Base-by-base conservation (phyloP, 2,888 invertebrate species). In the Neoascia interrupta region DNA sequence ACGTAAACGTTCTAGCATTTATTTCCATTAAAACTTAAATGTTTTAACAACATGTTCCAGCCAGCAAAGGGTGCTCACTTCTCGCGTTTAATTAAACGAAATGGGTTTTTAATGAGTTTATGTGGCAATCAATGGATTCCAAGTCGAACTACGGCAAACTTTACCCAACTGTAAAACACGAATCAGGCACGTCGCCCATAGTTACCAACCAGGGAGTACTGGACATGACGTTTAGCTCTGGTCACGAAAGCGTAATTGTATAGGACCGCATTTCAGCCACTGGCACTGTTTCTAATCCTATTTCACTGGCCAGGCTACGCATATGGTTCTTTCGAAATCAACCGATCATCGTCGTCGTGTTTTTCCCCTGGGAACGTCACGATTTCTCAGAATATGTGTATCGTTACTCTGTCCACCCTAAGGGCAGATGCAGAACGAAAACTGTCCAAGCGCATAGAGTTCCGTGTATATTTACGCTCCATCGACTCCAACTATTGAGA, bases 181-280 rank as follows among this genome's bases (percentile, higher is more conserved):
- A 11, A 19, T 41, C 19, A 19, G 19, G 19, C 10, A 19, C 54
- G 54, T 37, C 39, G 15, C 53, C 19, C 28, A n/a, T n/a, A n/a
- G n/a, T n/a, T n/a, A n/a, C n/a, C 39, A 43, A 47, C 53, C 37
- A 53, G 13, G 36, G 49, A 75, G n/a, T n/a, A n/a, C n/a, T n/a
- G n/a, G n/a, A n/a, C 75, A 70, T 70, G 75, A 63, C 64, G 79
- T 73, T n/a, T n/a, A 60, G 58, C 61, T 61, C 45, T 51, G 73
- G 73, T 79, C 79, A 79, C 79, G 79, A 79, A 68, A 60, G 73
- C 66, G 56, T 68, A 73, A 79, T 79, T 73, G 73, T 66, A 73
- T 54, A 31, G 3, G 56, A 79, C 54, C 61, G 36, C 31, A 37
- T 61, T 73, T 79, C 66, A 73, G 79, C 72, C 76, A 34, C 47